phyloP scores from a whole-genome alignment of 2,888 invertebrate species.

The Kuschelorhynchus macadamiae region DNA sequence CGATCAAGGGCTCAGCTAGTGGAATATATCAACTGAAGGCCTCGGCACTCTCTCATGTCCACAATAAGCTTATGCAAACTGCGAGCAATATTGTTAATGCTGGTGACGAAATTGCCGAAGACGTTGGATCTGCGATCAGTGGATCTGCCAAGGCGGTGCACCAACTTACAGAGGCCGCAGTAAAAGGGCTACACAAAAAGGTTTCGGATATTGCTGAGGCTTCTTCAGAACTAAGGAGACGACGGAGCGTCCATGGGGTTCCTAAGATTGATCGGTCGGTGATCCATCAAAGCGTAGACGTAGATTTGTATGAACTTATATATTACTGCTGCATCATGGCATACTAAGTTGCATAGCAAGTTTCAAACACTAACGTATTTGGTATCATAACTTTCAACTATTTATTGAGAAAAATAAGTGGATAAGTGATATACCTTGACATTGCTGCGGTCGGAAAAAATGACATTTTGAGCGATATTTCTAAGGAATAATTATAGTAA shows the following conservation, averaged over 20 bases:
- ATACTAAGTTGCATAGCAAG: constrained; percentile 33
- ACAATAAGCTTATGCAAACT: neutral
- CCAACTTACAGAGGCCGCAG: constrained; percentile 16
- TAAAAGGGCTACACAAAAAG: constrained; percentile 12
- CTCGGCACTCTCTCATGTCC: constrained; percentile 57
- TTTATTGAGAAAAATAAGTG: constrained; percentile 18
- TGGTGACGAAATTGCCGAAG: neutral
- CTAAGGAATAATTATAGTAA: neutral
- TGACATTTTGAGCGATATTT: neutral
- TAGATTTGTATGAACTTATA: constrained; percentile 41
- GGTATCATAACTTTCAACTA: neutral
- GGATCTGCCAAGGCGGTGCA: constrained; percentile 8
- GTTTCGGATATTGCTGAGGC: constrained; percentile 28
- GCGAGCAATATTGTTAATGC: neutral
- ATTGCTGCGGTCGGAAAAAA: constrained; percentile 9
- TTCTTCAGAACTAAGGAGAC: constrained; percentile 22
- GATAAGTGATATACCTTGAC: constrained; percentile 13
- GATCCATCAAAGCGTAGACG: constrained; percentile 1
- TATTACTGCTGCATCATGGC: constrained; percentile 29
- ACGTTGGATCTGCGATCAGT: neutral
- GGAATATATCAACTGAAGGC: constrained; percentile 52
- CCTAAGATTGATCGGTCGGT: neutral
- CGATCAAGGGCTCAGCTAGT: neutral
- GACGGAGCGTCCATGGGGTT: constrained; percentile 18
- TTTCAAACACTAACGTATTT: constrained; percentile 25